phyloP scores from a whole-genome alignment of 2,888 invertebrate genomes.

The Epinotia ramella region DNA sequence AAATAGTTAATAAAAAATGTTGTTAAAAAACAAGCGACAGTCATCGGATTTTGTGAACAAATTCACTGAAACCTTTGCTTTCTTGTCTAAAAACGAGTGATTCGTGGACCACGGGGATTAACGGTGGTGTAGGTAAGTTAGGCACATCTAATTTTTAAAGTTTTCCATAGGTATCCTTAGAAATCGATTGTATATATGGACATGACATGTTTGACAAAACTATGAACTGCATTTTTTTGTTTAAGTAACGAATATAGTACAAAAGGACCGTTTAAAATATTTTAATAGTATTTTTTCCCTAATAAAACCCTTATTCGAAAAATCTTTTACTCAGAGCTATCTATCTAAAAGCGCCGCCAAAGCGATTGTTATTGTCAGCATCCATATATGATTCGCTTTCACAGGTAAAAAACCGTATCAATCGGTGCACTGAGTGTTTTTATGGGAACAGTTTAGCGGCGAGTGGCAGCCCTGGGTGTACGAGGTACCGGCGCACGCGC shows the following conservation, averaged over 20 bases:
- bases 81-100: too few species aligned
- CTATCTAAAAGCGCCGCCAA: slow-evolving; percentile 15
- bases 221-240: too few species aligned
- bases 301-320: not conserved
- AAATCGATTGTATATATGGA: too few species aligned
- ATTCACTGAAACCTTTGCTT: too few species aligned
- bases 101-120: too few species aligned
- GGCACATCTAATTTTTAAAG: too few species aligned
- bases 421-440: slow-evolving; percentile 20
- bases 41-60: too few species aligned
- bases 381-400: slow-evolving; percentile 7
- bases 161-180: too few species aligned
- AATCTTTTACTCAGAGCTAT: not conserved
- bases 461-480: slow-evolving; percentile 61
- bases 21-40: too few species aligned
- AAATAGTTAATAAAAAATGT: too few species aligned
- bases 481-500: slow-evolving; percentile 79
- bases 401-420: slow-evolving; percentile 14
- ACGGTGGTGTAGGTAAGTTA: too few species aligned
- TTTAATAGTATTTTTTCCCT: not conserved
- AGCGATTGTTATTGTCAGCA: slow-evolving; percentile 11
- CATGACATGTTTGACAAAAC: too few species aligned
- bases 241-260: not conserved
- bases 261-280: not conserved
- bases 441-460: slow-evolving; percentile 14